A percentile compares a stretch with the other conserved stretches of the same genome.
Evolutionary conservation across 2,113 vertebrate species (phyloP).

Genomic region (Notarius lentiginosus): DNA sequence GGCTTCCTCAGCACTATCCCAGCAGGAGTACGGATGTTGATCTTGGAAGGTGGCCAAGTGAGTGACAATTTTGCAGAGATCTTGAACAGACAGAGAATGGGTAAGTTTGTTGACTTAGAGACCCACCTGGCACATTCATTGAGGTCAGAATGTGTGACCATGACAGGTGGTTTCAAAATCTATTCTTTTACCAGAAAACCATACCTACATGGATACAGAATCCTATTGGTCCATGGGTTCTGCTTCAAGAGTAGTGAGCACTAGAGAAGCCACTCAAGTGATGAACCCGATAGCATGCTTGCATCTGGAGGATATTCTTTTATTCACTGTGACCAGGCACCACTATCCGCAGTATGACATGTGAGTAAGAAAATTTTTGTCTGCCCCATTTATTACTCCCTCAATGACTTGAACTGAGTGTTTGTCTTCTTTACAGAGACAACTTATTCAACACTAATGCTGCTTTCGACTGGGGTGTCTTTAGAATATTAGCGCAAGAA

Average conservation of each 20-base stretch:
- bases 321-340: conserved; percentile 75
- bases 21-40: conserved; percentile 63
- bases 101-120: neutral
- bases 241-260: conserved; percentile 1
- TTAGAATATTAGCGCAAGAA: conserved; percentile 76
- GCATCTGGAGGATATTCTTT: conserved; percentile 63
- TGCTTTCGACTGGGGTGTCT: conserved; percentile 85
- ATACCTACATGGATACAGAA: conserved; percentile 23
- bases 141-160: neutral
- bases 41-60: conserved; percentile 47
- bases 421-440: conserved; percentile 65
- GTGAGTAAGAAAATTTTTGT: conserved; percentile 68
- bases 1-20: conserved; percentile 75
- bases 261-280: conserved; percentile 63
- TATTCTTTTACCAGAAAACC: conserved; percentile 34
- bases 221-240: conserved; percentile 38
- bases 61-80: conserved; percentile 21
- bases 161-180: neutral
- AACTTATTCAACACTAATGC: conserved; percentile 84
- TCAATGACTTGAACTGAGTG: neutral
- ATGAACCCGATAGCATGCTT: conserved; percentile 83
- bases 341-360: conserved; percentile 86
- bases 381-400: neutral
- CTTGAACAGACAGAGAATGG: neutral
- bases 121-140: neutral